These are phyloP conservation scores for Hemicentrotus pulcherrimus DNA, from an alignment of 35 echinoderm and acorn worm genomes.

Conservation along the genomic window DNA sequence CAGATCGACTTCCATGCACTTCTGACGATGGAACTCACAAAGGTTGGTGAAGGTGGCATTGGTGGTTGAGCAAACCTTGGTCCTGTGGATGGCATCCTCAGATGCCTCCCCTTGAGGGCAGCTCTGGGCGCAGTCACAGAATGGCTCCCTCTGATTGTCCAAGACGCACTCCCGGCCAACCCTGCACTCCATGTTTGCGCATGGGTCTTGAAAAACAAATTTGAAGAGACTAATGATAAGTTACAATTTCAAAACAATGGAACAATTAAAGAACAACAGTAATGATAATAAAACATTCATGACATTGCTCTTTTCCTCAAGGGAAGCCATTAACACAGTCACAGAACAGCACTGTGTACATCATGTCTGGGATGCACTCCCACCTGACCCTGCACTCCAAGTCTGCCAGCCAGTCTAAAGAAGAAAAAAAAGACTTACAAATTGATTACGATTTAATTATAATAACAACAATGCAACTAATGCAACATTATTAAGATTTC, in stretches of 20 bases:
- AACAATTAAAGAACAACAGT: not conserved
- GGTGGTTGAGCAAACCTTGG: slow-evolving; percentile 1
- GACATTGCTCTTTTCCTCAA: no score
- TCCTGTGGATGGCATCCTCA: not conserved
- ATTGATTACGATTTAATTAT: no score
- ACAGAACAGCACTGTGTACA: not conserved
- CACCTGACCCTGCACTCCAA: not conserved
- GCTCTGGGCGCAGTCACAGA: not conserved
- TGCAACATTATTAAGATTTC: no score
- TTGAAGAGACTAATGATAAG: not conserved
- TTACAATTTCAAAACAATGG: not conserved
- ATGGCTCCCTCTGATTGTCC: not conserved
- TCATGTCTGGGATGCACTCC: not conserved
- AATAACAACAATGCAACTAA: no score
- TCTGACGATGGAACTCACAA: slow-evolving; percentile 23
- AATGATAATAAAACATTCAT: no score
- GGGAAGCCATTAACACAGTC: no score
- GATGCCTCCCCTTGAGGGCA: not conserved
- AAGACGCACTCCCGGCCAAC: not conserved
- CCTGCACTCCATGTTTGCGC: not conserved
- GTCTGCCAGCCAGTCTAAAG: not conserved
- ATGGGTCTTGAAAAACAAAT: not conserved
- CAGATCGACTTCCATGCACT: not conserved
- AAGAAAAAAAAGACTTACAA: not conserved
- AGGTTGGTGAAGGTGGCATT: slow-evolving; percentile 31